Base-by-base conservation (phyloP, 2,797 vertebrate species). In the Falco berigora region DNA sequence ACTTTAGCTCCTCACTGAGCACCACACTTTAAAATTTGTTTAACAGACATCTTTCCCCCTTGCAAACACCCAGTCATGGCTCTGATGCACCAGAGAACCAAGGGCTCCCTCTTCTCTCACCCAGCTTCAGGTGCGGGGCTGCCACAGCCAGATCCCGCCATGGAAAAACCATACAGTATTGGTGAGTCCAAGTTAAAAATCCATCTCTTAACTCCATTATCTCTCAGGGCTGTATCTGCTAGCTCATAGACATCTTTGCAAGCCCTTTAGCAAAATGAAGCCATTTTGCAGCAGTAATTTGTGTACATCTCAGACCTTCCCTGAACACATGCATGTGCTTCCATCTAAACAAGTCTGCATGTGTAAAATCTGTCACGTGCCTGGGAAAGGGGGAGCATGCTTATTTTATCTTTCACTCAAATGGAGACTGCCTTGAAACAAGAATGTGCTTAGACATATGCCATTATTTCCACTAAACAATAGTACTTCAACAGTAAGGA, bases 281-380 rank as follows among this genome's bases (percentile, higher is more conserved):
- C 32, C n/a, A 8, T 42, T 50, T 1, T 42, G 46, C 36, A 87
- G 80, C 42, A 71, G 21, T 9, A 36, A 32, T 44, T 24, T 21
- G 16, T 46, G 24, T 61, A 16, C 8, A 2, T 75, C 55, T 61
- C 94, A 85, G 38, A 58, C 4, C 34, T 47, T 14, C 58, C 44
- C 49, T 20, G 63, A 20, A 40, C 34, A 42, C 7, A 5, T 0
- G 5, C 56, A 46, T 38, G 0, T 12, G 42, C 46, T 53, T 55
- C 3, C 8, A 58, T 4, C 38, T 38, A 28, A 42, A 75, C 27
- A 38, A 0, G 1, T 75, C 6, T 69, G 16, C 8, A 23, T 0
- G 3, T n/a, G 27, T 24, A 34, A 81, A 9, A 79, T 38, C 44
- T 38, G 46, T 27, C 47, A 12, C 1, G 21, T 73, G 69, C 30